Base-by-base conservation (phyloP, 2,113 vertebrate genomes). In the Lophotis ruficrista region DNA sequence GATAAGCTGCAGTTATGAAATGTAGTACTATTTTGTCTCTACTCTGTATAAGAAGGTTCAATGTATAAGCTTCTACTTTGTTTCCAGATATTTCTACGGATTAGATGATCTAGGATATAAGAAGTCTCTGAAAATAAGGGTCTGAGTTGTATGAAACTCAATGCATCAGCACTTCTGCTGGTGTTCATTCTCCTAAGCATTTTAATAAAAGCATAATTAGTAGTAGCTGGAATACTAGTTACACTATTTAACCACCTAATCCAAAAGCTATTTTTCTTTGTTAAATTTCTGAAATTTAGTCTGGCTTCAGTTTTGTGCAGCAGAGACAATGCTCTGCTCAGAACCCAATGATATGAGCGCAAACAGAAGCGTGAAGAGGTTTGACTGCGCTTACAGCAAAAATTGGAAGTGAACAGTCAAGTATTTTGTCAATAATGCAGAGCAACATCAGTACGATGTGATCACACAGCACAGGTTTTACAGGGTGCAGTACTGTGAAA, bases 321-420 rank as follows among this genome's bases (percentile, higher is more conserved):
- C 41, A 43, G 41, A 43, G 48, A 33, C 35, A 33, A 27, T 3
- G 4, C 50, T 48, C 12, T 38, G 22, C 54, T 83, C n/a, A 13
- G 76, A 84, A 20, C 7, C 6, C 31, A 43, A 3, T 1, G 0
- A 4, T 12, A 4, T 0, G 12, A 43, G 17, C 19, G 37, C 53
- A 56, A 54, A 78, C 7, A 38, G 31, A 71, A 43, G 25, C 12
- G 10, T 19, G 35, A 66, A 35, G 31, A 47, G 18, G 27, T 89
- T 71, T 83, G 38, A 35, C 16, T 77, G 16, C 43, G 11, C 38
- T 58, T 41, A 12, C 2, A 64, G 27, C 31, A 73, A 64, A 70
- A 83, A 12, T 4, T 25, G 3, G 21, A 33, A 51, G 18, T 30
- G 35, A 80, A 16, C 4, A 48, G 37, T 16, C 54, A 62, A 78